Percentiles rank a stretch among this genome's conserved stretches.
phyloP scores from a whole-genome alignment of 2,888 invertebrate species.

The Latheticus oryzae region DNA sequence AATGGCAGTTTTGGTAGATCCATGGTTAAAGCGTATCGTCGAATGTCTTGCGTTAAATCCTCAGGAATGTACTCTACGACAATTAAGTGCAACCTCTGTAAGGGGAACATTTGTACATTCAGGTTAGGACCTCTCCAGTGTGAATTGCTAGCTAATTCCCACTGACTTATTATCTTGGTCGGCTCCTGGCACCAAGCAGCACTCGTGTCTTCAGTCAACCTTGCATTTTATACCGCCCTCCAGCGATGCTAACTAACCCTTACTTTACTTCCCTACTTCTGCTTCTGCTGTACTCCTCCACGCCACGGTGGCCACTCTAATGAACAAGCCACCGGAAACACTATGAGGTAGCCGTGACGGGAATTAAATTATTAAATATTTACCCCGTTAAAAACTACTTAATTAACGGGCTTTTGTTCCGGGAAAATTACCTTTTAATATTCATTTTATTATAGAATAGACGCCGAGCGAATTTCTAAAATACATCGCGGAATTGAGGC shows the following conservation, averaged over 20 bases:
- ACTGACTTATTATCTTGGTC: slow-evolving; percentile 56
- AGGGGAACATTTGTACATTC: slow-evolving; percentile 45
- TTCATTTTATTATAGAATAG: slow-evolving; percentile 38
- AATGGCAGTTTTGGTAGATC: slow-evolving; percentile 17
- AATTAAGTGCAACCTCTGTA: slow-evolving; percentile 46
- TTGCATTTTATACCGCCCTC: slow-evolving; percentile 58
- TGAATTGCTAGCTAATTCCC: slow-evolving; percentile 59
- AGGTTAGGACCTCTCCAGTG: slow-evolving; percentile 50
- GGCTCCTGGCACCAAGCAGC: slow-evolving; percentile 55
- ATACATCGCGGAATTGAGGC: too few relatives aligned
- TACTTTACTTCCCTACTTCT: slow-evolving; percentile 46
- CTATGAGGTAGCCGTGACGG: slow-evolving; percentile 41
- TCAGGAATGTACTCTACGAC: slow-evolving; percentile 49
- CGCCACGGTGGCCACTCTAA: slow-evolving; percentile 54
- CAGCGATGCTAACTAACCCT: slow-evolving; percentile 58
- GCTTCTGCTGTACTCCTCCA: slow-evolving; percentile 42
- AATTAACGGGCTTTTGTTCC: slow-evolving; percentile 42
- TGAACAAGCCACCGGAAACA: slow-evolving; percentile 49
- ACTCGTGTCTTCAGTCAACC: slow-evolving; percentile 59
- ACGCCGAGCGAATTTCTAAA: slow-evolving; percentile 13
- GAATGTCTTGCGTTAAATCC: slow-evolving; percentile 42
- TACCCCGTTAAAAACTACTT: slow-evolving; percentile 45
- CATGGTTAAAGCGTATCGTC: slow-evolving; percentile 3
- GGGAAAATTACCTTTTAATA: slow-evolving; percentile 37
- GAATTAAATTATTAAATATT: slow-evolving; percentile 45